Percentiles rank a stretch among this genome's conserved stretches.
Conservation (phyloP, 2,888 invertebrate species). For the Chloromyia formosa region DNA sequence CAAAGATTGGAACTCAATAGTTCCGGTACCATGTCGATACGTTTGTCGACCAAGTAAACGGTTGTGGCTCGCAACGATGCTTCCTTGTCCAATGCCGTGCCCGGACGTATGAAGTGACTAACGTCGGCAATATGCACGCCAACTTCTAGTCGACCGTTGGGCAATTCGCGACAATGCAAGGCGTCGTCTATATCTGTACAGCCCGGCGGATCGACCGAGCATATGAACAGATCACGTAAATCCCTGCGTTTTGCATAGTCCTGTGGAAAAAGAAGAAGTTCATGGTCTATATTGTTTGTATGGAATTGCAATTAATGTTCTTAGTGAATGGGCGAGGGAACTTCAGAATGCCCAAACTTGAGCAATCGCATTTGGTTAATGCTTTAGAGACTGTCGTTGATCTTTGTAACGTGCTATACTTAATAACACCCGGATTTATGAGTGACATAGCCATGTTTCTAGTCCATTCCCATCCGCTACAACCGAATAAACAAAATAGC, state of each 20-base stretch:
- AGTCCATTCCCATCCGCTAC: too few relatives aligned
- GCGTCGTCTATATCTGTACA: constrained; percentile 99
- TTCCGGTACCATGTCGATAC: constrained; percentile 91
- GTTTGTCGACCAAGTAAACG: constrained; percentile 92
- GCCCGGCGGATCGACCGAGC: constrained; percentile 97
- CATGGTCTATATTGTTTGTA: too few relatives aligned
- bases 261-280: constrained; percentile 62
- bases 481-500: too few relatives aligned
- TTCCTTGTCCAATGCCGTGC: constrained; percentile 90
- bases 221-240: constrained; percentile 84
- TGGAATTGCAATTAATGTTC: too few relatives aligned
- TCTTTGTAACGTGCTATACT: too few relatives aligned
- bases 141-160: constrained; percentile 80
- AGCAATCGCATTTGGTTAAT: too few relatives aligned
- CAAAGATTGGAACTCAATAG: constrained; percentile 95
- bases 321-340: too few relatives aligned
- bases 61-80: constrained; percentile 95
- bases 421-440: too few relatives aligned
- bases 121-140: constrained; percentile 99
- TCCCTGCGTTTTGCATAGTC: constrained; percentile 83
- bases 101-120: constrained; percentile 93
- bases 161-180: constrained; percentile 82
- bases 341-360: too few relatives aligned
- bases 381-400: too few relatives aligned
- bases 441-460: too few relatives aligned